Base-by-base conservation (phyloP, 2,113 vertebrate genomes). In the Chloebia gouldiae region DNA sequence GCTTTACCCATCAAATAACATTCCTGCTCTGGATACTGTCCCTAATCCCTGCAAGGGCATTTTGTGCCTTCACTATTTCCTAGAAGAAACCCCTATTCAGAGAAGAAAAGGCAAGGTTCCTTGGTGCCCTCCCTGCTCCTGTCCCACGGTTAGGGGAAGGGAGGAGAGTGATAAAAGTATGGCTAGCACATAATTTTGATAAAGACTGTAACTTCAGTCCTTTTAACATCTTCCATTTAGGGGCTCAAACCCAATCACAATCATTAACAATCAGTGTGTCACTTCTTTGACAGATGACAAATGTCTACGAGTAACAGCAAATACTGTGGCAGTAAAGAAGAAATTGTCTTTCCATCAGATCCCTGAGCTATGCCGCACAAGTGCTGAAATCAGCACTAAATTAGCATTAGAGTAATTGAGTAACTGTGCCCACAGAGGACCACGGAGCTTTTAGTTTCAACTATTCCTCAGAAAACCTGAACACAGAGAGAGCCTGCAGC, bases 331-430 rank as follows among this genome's bases (percentile, higher is more conserved):
- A 76, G 70, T n/a, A 16, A 31, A 88, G 75, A 71, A 30, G 60
- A 37, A 7, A 6, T 5, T 4, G 25, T 31, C 53, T 65, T 80
- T 56, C 40, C 87, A 61, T 60, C 57, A 59, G 28, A 60, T 31
- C 44, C 47, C 65, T 64, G 65, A 75, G 56, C 35, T 47, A 0
- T 1, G 17, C 11, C 31, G 53, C 25, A 21, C 53, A 53, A 61
- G 42, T 60, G 81, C 87, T 89, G 65, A 71, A 72, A 82, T 95
- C 92, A 90, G 85, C 92, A 80, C 33, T 42, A 73, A 80, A 95
- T 88, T 64, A 77, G 37, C 83, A 71, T 59, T n/a, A 45, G 2
- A 83, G 66, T 61, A 82, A 90, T 69, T 85, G 63, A 87, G 63
- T 13, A 82, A n/a, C 75, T 86, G 86, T 69, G 15, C 65, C 39